These are phyloP conservation scores for Andrena praecox DNA, from an alignment of 2,888 invertebrate species.

Conservation along the genomic window DNA sequence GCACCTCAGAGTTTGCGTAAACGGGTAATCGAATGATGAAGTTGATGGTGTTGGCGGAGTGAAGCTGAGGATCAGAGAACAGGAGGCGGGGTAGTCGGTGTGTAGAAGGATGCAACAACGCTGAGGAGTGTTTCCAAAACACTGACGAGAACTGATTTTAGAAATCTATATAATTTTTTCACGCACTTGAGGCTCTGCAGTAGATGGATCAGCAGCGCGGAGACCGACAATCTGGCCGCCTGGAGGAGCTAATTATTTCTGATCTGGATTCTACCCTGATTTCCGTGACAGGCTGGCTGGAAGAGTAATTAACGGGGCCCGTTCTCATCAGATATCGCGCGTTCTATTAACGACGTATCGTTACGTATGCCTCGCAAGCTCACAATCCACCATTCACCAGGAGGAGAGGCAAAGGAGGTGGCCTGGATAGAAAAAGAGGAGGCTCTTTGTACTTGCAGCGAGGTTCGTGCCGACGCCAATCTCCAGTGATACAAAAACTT, in stretches of 20 bases:
- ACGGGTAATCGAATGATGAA: constrained; percentile 1
- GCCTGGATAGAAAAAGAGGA: constrained; percentile 36
- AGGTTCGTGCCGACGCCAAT: constrained; percentile 42
- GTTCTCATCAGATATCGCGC: constrained; percentile 71
- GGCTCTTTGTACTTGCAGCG: constrained; percentile 52
- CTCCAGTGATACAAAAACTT: constrained; percentile 65
- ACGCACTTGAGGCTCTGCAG: neutral
- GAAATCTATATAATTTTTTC: neutral
- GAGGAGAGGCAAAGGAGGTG: constrained; percentile 4
- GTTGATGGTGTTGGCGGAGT: neutral
- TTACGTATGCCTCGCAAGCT: constrained; percentile 39
- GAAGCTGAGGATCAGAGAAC: neutral
- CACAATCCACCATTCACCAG: constrained; percentile 36
- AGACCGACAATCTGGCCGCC: constrained; percentile 9
- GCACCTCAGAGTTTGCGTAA: neutral
- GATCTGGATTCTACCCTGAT: constrained; percentile 66
- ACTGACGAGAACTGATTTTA: too few relatives aligned
- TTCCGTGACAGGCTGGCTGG: constrained; percentile 53
- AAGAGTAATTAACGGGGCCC: constrained; percentile 61
- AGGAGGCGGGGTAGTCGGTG: neutral
- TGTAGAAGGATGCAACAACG: neutral
- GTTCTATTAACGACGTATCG: constrained; percentile 72
- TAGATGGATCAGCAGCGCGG: neutral
- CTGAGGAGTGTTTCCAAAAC: too few relatives aligned
- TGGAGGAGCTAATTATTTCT: constrained; percentile 74